phyloP scores from a whole-genome alignment of 2,797 vertebrate genomes.

The Decapterus maruadsi region DNA sequence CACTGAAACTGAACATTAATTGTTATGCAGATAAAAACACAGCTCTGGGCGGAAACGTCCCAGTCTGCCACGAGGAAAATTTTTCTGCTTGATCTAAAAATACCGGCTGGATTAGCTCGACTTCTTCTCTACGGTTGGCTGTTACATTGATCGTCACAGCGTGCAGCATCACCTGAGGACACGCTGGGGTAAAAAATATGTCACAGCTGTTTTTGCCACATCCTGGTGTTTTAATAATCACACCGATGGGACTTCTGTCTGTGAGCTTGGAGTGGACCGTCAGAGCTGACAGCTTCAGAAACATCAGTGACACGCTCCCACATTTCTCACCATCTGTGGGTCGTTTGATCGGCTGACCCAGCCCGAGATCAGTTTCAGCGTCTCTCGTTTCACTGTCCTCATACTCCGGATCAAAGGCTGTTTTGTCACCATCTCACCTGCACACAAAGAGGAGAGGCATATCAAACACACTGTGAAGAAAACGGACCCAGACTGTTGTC shows the following conservation, averaged over 20 bases:
- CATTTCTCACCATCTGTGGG: conserved; percentile 94
- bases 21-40: conserved; percentile 21
- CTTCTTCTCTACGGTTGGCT: conserved; percentile 21
- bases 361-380: conserved; percentile 96
- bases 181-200: conserved; percentile 10
- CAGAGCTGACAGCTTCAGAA: neutral
- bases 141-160: conserved; percentile 29
- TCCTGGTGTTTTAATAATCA: neutral
- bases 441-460: neutral
- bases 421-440: conserved; percentile 98
- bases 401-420: conserved; percentile 97
- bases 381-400: conserved; percentile 98
- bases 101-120: conserved; percentile 39
- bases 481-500: neutral
- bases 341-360: conserved; percentile 98
- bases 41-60: conserved; percentile 1
- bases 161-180: conserved; percentile 18
- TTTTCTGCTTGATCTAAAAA: conserved; percentile 59
- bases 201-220: neutral
- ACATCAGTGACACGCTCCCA: neutral
- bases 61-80: conserved; percentile 8
- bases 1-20: conserved; percentile 1
- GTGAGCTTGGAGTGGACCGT: neutral
- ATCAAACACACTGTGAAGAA: neutral
- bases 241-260: neutral